phyloP scores from a whole-genome alignment of 2,888 invertebrate genomes.

The Tenthredo mesomela region DNA sequence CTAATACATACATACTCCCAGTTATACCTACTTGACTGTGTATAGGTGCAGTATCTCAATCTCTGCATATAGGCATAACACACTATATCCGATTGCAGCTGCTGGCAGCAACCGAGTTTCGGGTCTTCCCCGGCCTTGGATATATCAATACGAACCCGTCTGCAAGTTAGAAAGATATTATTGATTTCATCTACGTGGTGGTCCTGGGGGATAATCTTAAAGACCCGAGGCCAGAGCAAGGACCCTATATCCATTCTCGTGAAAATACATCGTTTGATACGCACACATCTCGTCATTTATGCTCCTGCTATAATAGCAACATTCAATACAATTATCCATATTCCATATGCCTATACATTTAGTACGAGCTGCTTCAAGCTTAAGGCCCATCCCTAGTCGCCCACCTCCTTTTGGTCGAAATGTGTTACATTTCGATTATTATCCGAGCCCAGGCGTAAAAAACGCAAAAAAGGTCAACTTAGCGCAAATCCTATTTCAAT shows the following conservation, averaged over 20 bases:
- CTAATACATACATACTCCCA: neutral
- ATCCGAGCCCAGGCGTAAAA: no score
- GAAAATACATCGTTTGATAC: neutral
- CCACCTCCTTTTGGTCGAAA: no score
- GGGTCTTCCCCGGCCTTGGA: neutral
- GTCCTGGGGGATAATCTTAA: conserved; percentile 3
- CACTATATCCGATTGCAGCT: neutral
- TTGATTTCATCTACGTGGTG: neutral
- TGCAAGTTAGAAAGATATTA: conserved; percentile 21
- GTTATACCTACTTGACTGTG: neutral
- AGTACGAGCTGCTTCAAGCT: neutral
- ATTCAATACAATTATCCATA: neutral
- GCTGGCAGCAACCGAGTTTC: neutral
- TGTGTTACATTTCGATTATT: no score
- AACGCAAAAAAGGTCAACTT: no score
- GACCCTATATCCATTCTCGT: neutral
- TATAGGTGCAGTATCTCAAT: neutral
- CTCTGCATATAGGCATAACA: neutral
- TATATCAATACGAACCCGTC: neutral
- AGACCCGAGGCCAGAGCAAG: neutral
- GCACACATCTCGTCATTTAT: neutral
- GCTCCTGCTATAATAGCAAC: neutral
- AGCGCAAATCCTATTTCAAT: no score
- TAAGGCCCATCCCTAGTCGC: no score
- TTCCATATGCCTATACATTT: neutral